These are phyloP conservation scores for Malurus elegans DNA, from an alignment of 2,113 vertebrate genomes.

Conservation along the genomic window DNA sequence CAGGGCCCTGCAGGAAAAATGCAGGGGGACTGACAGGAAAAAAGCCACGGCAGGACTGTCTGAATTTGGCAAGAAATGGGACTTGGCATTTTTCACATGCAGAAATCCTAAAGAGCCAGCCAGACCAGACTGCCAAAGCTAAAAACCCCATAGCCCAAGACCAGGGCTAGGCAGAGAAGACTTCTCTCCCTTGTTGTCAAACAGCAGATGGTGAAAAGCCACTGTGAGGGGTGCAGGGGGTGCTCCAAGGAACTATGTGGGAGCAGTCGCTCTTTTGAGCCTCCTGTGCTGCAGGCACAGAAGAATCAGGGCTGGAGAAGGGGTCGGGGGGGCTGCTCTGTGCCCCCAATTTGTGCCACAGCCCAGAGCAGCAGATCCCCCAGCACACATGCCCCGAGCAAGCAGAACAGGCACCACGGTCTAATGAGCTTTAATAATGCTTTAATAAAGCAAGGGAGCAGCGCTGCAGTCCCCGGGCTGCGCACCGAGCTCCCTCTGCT, in stretches of 20 bases:
- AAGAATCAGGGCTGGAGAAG: not conserved
- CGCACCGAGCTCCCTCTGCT: slow-evolving; percentile 35
- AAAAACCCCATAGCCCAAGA: not conserved
- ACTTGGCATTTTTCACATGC: not conserved
- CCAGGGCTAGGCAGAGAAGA: not conserved
- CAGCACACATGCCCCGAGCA: fast-evolving
- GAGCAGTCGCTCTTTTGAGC: fast-evolving
- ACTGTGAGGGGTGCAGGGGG: fast-evolving
- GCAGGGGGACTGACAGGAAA: not conserved
- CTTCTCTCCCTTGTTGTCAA: not conserved
- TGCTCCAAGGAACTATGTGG: fast-evolving
- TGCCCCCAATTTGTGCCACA: not conserved
- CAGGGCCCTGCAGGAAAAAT: fast-evolving
- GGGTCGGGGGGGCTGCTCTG: not conserved
- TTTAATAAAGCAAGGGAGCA: fast-evolving
- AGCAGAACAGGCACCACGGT: not conserved
- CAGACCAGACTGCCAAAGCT: not conserved
- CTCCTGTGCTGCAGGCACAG: not conserved
- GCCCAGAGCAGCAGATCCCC: not conserved
- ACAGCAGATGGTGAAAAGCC: not conserved
- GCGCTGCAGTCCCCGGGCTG: fast-evolving
- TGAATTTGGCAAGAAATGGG: not conserved
- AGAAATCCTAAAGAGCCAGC: not conserved
- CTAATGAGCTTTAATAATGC: not conserved
- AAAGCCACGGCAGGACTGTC: not conserved